Conservation (phyloP, 1,140 invertebrate species). For the Leptopilina boulardi region DNA sequence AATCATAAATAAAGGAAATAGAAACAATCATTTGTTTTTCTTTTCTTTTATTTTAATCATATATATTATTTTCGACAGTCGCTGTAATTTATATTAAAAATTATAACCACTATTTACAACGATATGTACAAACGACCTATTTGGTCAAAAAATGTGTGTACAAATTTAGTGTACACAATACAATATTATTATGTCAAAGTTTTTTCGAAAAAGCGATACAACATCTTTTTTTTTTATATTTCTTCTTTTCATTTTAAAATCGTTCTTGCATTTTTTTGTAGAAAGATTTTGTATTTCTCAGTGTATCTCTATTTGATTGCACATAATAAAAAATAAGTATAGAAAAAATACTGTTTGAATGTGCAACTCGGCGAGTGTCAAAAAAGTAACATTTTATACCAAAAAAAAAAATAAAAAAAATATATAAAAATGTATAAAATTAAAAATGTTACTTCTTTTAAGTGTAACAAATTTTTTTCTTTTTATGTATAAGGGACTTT, state of each 20-base stretch:
- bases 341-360: conserved; percentile 5
- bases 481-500: no score
- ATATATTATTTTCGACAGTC: conserved; percentile 52
- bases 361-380: conserved; percentile 10
- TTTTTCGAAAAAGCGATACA: background rate
- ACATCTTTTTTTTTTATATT: background rate
- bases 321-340: background rate
- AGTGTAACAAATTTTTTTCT: no score
- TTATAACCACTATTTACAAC: conserved; percentile 59
- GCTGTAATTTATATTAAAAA: conserved; percentile 54
- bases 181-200: background rate
- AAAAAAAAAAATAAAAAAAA: conserved; percentile 31
- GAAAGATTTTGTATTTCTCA: background rate
- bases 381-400: conserved; percentile 57
- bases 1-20: background rate
- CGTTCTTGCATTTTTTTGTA: background rate
- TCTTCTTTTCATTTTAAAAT: background rate
- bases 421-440: no score
- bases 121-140: conserved; percentile 59
- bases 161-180: background rate
- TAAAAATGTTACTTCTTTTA: no score
- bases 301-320: background rate
- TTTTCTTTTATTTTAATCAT: conserved; percentile 32
- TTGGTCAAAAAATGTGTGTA: conserved; percentile 36
- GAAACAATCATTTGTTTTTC: background rate